Evolutionary conservation across 92 coral and sea anemone genomes (phyloP).

Genomic region (Palythoa heliodiscus): DNA sequence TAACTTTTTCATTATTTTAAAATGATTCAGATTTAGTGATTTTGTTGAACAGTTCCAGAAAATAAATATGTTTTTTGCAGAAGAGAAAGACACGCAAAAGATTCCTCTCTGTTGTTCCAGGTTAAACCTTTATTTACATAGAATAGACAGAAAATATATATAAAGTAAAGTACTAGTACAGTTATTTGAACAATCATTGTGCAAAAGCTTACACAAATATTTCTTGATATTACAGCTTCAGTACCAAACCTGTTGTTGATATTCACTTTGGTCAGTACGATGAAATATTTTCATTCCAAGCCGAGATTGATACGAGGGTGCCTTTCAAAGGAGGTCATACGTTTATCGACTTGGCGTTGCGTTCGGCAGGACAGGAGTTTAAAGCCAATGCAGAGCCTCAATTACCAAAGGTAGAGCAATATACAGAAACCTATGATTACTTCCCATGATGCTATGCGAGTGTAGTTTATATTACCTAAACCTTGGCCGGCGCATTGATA

Average conservation of each 20-base stretch:
- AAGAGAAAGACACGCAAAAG: too few relatives aligned
- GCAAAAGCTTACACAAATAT: not conserved
- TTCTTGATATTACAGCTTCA: slow-evolving; percentile 19
- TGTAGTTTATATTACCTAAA: too few relatives aligned
- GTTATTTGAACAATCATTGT: not conserved
- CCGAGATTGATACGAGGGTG: slow-evolving; percentile 28
- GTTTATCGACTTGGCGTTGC: slow-evolving; percentile 8
- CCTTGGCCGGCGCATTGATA: too few relatives aligned
- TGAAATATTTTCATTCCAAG: slow-evolving; percentile 25
- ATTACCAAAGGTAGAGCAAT: slow-evolving; percentile 28
- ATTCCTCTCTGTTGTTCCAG: too few relatives aligned
- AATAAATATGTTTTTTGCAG: too few relatives aligned
- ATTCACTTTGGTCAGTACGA: slow-evolving; percentile 33
- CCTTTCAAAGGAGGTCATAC: slow-evolving; percentile 22
- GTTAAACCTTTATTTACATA: too few relatives aligned
- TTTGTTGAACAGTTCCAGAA: too few relatives aligned
- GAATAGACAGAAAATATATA: too few relatives aligned
- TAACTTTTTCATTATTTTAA: too few relatives aligned
- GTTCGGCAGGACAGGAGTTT: slow-evolving; percentile 15
- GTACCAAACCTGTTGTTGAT: slow-evolving; percentile 8
- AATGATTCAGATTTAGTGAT: too few relatives aligned
- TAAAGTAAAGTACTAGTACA: not conserved
- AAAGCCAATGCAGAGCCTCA: slow-evolving; percentile 1
- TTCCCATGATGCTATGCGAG: not conserved
- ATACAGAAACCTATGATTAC: not conserved